These are phyloP conservation scores for Wasmannia auropunctata DNA, from an alignment of 1,140 invertebrate genomes.

Conservation along the genomic window DNA sequence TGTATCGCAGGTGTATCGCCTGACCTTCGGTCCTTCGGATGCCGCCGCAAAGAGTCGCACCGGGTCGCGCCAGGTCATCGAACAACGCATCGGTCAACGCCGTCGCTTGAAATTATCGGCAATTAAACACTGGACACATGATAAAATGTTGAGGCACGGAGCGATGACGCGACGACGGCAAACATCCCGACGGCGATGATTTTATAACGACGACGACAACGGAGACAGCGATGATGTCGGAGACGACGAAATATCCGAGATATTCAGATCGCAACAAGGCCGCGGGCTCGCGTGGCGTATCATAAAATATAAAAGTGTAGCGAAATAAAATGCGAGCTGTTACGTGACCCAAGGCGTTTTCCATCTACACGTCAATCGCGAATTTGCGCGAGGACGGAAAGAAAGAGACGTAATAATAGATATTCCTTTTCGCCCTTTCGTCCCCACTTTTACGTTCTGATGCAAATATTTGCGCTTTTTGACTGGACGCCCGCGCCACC, in stretches of 20 bases:
- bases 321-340: slow-evolving; percentile 80
- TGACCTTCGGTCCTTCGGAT: neutral
- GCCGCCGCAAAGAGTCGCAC: neutral
- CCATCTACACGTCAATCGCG: slow-evolving; percentile 25
- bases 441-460: neutral
- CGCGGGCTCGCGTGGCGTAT: slow-evolving; percentile 41
- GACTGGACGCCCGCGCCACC: too few relatives aligned
- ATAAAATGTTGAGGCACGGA: too few relatives aligned
- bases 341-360: slow-evolving; percentile 76
- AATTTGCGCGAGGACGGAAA: neutral
- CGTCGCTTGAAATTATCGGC: neutral
- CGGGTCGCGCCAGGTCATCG: neutral
- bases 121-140: too few relatives aligned
- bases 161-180: neutral
- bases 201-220: slow-evolving; percentile 63
- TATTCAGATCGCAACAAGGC: slow-evolving; percentile 78
- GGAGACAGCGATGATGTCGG: neutral
- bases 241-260: slow-evolving; percentile 51
- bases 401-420: neutral
- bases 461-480: slow-evolving; percentile 19
- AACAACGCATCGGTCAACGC: neutral
- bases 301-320: slow-evolving; percentile 76
- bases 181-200: slow-evolving; percentile 15
- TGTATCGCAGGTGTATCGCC: neutral
- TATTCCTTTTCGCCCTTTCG: neutral